Evolutionary conservation across 2,113 vertebrate species (phyloP).

Genomic region (Colossoma macropomum): DNA sequence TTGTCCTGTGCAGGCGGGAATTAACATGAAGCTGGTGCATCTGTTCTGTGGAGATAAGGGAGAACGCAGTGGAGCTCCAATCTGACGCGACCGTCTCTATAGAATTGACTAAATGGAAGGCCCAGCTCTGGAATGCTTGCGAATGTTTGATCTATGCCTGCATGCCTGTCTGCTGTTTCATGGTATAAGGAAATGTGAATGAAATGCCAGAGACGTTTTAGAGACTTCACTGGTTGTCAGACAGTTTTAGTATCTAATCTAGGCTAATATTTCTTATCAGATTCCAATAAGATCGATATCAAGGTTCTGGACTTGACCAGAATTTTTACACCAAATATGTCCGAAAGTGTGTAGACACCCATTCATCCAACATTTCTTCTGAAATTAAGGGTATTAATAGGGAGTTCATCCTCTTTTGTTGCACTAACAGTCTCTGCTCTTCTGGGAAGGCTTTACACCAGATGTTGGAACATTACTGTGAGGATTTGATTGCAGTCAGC

Average conservation of each 20-base stretch:
- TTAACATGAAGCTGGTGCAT: constrained; percentile 63
- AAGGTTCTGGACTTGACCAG: background rate
- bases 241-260: background rate
- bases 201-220: constrained; percentile 8
- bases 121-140: constrained; percentile 46
- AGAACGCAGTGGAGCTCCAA: constrained; percentile 44
- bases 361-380: background rate
- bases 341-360: background rate
- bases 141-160: constrained; percentile 50
- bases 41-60: constrained; percentile 75
- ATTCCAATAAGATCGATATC: background rate
- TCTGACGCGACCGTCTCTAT: constrained; percentile 43
- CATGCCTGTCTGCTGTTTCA: background rate
- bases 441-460: too few species aligned
- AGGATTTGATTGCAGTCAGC: too few species aligned
- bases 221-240: background rate
- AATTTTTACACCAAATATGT: too few species aligned
- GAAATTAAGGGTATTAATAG: background rate
- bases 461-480: too few species aligned
- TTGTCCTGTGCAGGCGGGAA: constrained; percentile 51
- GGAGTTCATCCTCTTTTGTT: background rate
- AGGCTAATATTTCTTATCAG: background rate
- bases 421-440: too few species aligned
- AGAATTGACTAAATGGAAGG: constrained; percentile 44
- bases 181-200: constrained; percentile 14